A percentile compares a stretch with the other conserved stretches of the same genome.
These are phyloP conservation scores for Rosalia funebris DNA, from an alignment of 2,888 invertebrate species.

Conservation along the genomic window DNA sequence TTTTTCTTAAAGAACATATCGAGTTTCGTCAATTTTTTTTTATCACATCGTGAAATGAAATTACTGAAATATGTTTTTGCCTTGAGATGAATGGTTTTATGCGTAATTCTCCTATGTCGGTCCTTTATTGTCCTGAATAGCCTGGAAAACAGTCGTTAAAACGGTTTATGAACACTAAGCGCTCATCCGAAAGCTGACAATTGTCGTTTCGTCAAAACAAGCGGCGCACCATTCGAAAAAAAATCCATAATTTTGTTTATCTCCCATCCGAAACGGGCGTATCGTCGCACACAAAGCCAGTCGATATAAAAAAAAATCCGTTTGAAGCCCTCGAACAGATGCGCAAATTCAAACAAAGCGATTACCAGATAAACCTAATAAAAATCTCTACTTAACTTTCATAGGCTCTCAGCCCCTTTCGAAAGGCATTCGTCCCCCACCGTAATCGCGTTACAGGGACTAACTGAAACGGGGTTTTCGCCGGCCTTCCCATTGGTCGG, in stretches of 20 bases:
- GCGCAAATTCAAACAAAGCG: constrained; percentile 51
- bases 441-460: constrained; percentile 38
- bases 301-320: constrained; percentile 32
- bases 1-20: too few relatives aligned
- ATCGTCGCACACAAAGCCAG: constrained; percentile 1
- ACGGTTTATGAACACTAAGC: too few relatives aligned
- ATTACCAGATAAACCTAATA: constrained; percentile 56
- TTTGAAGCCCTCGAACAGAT: constrained; percentile 43
- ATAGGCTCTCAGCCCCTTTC: constrained; percentile 52
- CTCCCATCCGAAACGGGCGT: neutral
- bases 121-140: too few relatives aligned
- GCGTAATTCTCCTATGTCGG: too few relatives aligned
- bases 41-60: too few relatives aligned
- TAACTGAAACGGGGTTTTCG: constrained; percentile 25
- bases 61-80: too few relatives aligned
- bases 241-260: neutral
- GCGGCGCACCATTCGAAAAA: too few relatives aligned
- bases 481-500: constrained; percentile 35
- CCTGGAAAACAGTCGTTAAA: too few relatives aligned
- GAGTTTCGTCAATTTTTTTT: too few relatives aligned
- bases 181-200: too few relatives aligned
- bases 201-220: too few relatives aligned
- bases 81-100: too few relatives aligned
- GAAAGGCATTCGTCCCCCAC: constrained; percentile 32
- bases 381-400: constrained; percentile 54